Percentiles rank a stretch among this genome's conserved stretches.
phyloP scores from a whole-genome alignment of 2,113 vertebrate genomes.

The Strix aluco region DNA sequence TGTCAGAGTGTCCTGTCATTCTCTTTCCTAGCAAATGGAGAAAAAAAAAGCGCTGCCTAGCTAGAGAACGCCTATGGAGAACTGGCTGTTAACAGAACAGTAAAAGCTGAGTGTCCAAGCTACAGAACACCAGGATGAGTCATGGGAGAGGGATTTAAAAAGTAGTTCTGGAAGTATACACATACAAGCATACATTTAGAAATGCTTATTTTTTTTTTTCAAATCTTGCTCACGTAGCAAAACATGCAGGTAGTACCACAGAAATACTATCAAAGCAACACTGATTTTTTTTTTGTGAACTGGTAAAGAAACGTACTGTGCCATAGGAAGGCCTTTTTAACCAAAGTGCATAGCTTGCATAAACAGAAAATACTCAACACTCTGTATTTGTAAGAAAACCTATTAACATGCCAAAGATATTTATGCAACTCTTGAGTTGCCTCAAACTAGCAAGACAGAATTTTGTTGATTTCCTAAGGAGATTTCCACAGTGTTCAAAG shows the following conservation, averaged over 20 bases:
- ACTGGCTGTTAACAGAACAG: not conserved
- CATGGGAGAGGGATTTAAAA: not conserved
- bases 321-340: not conserved
- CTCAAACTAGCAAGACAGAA: not conserved
- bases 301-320: not conserved
- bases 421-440: not conserved
- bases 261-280: not conserved
- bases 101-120: not conserved
- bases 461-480: not conserved
- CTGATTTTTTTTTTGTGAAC: not conserved
- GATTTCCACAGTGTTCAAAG: not conserved
- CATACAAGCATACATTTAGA: not conserved
- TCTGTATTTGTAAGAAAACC: not conserved
- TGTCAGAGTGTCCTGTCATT: not conserved
- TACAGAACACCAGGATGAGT: not conserved
- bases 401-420: not conserved
- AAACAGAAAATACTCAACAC: not conserved
- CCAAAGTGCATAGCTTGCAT: not conserved
- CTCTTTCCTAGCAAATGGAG: not conserved
- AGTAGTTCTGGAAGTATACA: not conserved
- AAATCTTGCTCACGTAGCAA: not conserved
- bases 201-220: not conserved
- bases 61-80: not conserved
- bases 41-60: not conserved
- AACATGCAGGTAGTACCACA: not conserved